Percentiles rank a stretch among this genome's conserved stretches.
Evolutionary conservation across 2,113 vertebrate genomes (phyloP).

Genomic region (Tor tambroides): DNA sequence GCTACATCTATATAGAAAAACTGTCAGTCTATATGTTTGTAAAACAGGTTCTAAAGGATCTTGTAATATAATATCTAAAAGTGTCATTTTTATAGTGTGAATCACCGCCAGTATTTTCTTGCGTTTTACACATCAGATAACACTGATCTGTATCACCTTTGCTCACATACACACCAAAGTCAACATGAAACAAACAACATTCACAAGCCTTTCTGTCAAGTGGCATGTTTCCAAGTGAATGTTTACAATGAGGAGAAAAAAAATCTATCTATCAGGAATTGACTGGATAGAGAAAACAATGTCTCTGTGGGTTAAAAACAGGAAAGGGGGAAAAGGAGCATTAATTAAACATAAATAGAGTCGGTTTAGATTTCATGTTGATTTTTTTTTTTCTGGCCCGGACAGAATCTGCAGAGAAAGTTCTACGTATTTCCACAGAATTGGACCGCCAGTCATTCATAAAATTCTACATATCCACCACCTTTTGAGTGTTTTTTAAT

Average conservation of each 20-base stretch:
- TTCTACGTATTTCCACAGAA: background rate
- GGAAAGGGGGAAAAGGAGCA: too few relatives aligned
- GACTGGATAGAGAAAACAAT: background rate
- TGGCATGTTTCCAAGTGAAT: background rate
- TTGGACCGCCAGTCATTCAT: background rate
- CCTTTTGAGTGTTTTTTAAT: background rate
- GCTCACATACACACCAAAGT: background rate
- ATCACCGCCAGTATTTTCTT: background rate
- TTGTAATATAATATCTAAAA: background rate
- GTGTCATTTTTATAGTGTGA: background rate
- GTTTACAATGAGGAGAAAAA: background rate
- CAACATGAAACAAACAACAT: constrained; percentile 14
- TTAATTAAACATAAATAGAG: background rate
- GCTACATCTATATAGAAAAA: too few relatives aligned
- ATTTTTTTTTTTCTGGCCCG: background rate
- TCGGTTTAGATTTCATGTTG: background rate
- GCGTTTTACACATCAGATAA: constrained; percentile 50
- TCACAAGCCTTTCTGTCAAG: background rate
- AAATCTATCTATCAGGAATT: background rate
- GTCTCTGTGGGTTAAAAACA: background rate
- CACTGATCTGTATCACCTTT: constrained; percentile 10
- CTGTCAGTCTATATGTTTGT: too few relatives aligned
- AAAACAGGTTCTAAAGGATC: background rate
- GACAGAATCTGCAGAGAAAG: background rate
- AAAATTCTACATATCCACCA: background rate